Evolutionary conservation across 2,797 vertebrate species (phyloP).

Genomic region (Pangasius djambal): DNA sequence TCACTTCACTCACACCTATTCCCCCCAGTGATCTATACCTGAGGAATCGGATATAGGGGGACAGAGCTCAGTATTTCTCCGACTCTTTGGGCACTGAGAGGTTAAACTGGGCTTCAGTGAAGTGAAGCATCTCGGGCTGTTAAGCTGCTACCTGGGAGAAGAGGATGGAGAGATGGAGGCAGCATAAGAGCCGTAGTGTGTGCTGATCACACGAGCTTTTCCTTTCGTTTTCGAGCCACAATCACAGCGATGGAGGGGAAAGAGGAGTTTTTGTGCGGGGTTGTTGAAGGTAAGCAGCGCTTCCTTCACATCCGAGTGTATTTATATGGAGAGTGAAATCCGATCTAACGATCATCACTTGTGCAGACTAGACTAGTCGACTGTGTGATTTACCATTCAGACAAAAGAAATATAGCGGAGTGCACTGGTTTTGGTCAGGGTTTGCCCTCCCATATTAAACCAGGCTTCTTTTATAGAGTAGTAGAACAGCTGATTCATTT

Average conservation of each 20-base stretch:
- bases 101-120: neutral
- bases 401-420: neutral
- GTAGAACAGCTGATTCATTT: slow-evolving; percentile 7
- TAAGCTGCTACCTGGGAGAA: neutral
- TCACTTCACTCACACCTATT: neutral
- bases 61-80: neutral
- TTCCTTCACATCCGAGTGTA: neutral
- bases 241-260: slow-evolving; percentile 70
- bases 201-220: slow-evolving; percentile 2
- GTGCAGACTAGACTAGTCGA: neutral
- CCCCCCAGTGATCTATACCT: neutral
- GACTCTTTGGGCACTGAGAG: neutral
- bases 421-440: neutral
- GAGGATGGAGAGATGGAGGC: slow-evolving; percentile 43
- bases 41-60: neutral
- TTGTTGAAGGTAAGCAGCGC: slow-evolving; percentile 77
- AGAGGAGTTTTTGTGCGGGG: slow-evolving; percentile 76
- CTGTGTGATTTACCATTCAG: neutral
- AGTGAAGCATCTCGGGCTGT: neutral
- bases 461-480: slow-evolving; percentile 11
- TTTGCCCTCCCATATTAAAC: too few species aligned
- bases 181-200: slow-evolving; percentile 29
- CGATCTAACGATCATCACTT: slow-evolving; percentile 2
- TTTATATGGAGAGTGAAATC: neutral
- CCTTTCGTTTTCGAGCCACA: neutral